Base-by-base conservation (phyloP, 1,140 invertebrate species). In the Zophobas morio region DNA sequence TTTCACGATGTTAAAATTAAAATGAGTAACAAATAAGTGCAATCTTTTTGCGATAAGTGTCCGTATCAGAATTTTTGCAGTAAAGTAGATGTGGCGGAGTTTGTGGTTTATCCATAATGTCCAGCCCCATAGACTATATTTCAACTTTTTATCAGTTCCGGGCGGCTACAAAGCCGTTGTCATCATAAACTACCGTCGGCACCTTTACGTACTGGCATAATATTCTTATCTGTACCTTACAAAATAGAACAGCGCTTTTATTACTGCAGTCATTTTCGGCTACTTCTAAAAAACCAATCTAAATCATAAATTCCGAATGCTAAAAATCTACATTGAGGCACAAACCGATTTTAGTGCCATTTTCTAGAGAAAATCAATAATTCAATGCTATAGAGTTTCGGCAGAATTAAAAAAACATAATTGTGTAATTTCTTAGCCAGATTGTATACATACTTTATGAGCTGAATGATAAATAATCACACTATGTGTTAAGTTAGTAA, bases 81-180 rank as follows among this genome's bases (percentile, higher is more conserved):
- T 42, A 66, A 66, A 39, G 42, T 66, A 66, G 39, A 66, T 37
- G 42, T 66, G 60, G 40, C 60, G 60, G 20, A 66, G 60, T 40
- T 42, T 42, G 60, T 66, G 39, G 60, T 73, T 77, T 77, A 77
- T 77, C 75, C 60, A 56, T 72, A 70, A 56, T 66, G 66, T 51
- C 54, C 66, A 63, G 75, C 33, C 47, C 74, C 36, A 47, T 37
- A 60, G 56, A 79, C 70, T 75, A 79, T 79, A 79, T 77, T 79
- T 79, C 78, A 79, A 53, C 71, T 70, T 77, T 79, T 79, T 79
- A 79, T 79, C 78, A 70, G 75, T 79, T 79, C 78, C 78, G 78
- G 49, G 53, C 49, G 56, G 42, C 57, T 39, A 77, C 75, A 79
- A 74, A 74, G 71, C 78, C 71, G 60, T 79, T 75, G 78, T 74